Evolutionary conservation across 2,797 vertebrate genomes (phyloP).

Genomic region (Mus minutoides): DNA sequence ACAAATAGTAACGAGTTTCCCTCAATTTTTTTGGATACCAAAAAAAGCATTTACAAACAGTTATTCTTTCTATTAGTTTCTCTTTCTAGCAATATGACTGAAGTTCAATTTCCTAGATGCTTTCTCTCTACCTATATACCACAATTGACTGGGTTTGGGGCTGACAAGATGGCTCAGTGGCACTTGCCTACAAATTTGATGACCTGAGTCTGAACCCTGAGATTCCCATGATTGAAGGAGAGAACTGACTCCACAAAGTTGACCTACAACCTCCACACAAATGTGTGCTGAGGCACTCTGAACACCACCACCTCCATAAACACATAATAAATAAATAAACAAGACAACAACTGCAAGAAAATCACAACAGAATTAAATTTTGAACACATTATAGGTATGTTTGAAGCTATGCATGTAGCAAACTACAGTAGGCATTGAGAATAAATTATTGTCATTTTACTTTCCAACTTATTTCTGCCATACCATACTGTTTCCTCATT

Average conservation of each 20-base stretch:
- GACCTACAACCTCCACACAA: neutral
- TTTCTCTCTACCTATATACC: neutral
- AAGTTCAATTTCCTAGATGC: neutral
- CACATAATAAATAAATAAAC: neutral
- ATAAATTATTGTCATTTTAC: neutral
- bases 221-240: neutral
- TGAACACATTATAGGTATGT: neutral
- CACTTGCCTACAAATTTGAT: neutral
- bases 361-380: neutral
- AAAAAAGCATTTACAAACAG: neutral
- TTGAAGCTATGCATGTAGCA: neutral
- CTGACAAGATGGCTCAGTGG: neutral
- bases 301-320: neutral
- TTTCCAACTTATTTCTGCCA: constrained; percentile 20
- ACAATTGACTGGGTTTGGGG: neutral
- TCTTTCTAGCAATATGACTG: neutral
- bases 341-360: neutral
- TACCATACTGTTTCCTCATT: neutral
- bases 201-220: neutral
- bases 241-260: neutral
- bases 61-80: constrained; percentile 36
- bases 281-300: neutral
- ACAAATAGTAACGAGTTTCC: neutral
- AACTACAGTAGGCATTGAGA: neutral
- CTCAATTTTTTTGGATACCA: neutral